A percentile compares a stretch with the other conserved stretches of the same genome.
Evolutionary conservation across 1,140 invertebrate species (phyloP).

Genomic region (Halyomorpha halys): DNA sequence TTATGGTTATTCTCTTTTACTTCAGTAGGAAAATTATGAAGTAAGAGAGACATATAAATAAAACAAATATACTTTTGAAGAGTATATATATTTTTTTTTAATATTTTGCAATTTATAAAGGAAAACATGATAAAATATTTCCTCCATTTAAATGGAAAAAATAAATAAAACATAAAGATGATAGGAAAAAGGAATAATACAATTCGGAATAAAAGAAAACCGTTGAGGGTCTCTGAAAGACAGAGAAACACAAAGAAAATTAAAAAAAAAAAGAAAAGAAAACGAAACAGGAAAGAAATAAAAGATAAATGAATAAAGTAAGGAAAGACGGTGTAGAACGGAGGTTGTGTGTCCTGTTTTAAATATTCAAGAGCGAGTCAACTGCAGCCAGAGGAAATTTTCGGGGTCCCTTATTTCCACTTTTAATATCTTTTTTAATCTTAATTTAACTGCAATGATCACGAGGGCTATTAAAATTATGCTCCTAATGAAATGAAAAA

Average conservation of each 20-base stretch:
- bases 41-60: too few relatives aligned
- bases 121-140: too few relatives aligned
- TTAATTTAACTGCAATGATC: neutral
- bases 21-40: too few relatives aligned
- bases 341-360: neutral
- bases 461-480: neutral
- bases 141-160: too few relatives aligned
- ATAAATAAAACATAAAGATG: too few relatives aligned
- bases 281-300: neutral
- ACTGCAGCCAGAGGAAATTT: neutral
- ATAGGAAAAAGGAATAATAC: too few relatives aligned
- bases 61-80: too few relatives aligned
- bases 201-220: too few relatives aligned
- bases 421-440: neutral
- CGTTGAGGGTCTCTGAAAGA: too few relatives aligned
- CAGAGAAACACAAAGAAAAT: neutral
- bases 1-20: too few relatives aligned
- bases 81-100: too few relatives aligned
- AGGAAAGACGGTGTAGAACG: neutral
- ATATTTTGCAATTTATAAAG: too few relatives aligned
- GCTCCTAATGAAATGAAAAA: neutral
- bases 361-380: neutral
- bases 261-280: constrained; percentile 7
- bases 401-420: neutral
- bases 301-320: constrained; percentile 4